These are phyloP conservation scores for Chrysopilus asiliformis DNA, from an alignment of 2,888 invertebrate genomes.

Conservation along the genomic window DNA sequence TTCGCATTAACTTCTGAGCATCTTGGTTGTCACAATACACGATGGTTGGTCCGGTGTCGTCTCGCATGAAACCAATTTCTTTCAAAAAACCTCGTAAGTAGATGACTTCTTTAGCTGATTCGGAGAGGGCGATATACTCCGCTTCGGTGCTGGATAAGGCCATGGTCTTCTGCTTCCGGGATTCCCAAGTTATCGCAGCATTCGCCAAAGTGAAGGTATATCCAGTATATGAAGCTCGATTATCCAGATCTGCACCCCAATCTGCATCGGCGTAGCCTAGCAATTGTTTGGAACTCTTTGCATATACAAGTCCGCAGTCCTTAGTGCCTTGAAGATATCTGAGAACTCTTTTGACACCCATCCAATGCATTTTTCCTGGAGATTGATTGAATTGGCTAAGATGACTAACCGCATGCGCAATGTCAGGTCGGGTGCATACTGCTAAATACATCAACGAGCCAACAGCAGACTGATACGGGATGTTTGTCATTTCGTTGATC, in stretches of 20 bases:
- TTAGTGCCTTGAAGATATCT: constrained; percentile 6
- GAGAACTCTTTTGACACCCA: constrained; percentile 7
- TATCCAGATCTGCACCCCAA: constrained; percentile 8
- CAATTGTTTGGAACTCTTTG: not conserved
- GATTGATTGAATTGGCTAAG: constrained; percentile 12
- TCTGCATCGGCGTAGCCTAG: constrained; percentile 11
- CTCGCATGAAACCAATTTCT: no score
- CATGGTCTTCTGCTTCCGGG: no score
- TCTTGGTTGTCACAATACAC: no score
- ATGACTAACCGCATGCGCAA: constrained; percentile 14
- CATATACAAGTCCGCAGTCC: constrained; percentile 8
- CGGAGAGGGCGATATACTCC: no score
- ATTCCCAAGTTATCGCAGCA: no score
- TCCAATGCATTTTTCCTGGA: constrained; percentile 6
- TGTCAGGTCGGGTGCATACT: constrained; percentile 16
- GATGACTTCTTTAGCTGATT: no score
- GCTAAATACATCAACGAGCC: constrained; percentile 14
- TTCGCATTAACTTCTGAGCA: no score
- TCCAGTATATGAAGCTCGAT: constrained; percentile 10
- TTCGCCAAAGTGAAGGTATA: no score
- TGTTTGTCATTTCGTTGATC: not conserved
- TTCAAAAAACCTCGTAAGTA: no score
- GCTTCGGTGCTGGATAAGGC: no score
- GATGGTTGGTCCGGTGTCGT: no score
- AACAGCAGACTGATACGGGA: constrained; percentile 6